A percentile compares a stretch with the other conserved stretches of the same genome.
Evolutionary conservation across 2,888 invertebrate species (phyloP).

Genomic region (Erebia aethiops): DNA sequence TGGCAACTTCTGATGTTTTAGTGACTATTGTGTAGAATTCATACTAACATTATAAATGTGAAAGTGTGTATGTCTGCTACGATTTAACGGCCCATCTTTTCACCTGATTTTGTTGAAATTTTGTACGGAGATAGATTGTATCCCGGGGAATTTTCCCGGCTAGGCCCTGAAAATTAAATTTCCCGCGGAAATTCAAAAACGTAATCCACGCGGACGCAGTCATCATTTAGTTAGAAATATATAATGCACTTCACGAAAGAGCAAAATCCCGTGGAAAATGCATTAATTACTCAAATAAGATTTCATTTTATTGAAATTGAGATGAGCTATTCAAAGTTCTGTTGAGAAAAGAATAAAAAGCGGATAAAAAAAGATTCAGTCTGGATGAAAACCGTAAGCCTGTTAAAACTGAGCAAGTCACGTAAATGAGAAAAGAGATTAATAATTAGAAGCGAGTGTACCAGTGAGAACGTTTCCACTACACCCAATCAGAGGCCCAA

Average conservation of each 20-base stretch:
- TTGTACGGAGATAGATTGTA: too few relatives aligned
- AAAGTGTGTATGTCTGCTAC: too few relatives aligned
- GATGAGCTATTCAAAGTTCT: not conserved
- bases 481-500: not conserved
- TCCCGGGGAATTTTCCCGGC: too few relatives aligned
- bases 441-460: not conserved
- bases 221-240: too few relatives aligned
- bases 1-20: constrained; percentile 9
- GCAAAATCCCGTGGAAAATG: too few relatives aligned
- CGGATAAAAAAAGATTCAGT: not conserved
- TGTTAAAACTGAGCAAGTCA: not conserved
- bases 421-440: not conserved
- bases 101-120: too few relatives aligned
- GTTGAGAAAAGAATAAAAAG: constrained; percentile 2
- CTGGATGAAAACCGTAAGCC: constrained; percentile 7
- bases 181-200: too few relatives aligned
- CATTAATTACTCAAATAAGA: not conserved
- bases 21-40: not conserved
- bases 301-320: not conserved
- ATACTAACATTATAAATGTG: not conserved
- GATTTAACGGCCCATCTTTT: not conserved
- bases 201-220: too few relatives aligned
- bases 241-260: too few relatives aligned
- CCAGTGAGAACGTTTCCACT: not conserved
- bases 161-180: too few relatives aligned